Percentiles rank a stretch among this genome's conserved stretches.
Evolutionary conservation across 2,797 vertebrate genomes (phyloP).

Genomic region (Chromis chromis): DNA sequence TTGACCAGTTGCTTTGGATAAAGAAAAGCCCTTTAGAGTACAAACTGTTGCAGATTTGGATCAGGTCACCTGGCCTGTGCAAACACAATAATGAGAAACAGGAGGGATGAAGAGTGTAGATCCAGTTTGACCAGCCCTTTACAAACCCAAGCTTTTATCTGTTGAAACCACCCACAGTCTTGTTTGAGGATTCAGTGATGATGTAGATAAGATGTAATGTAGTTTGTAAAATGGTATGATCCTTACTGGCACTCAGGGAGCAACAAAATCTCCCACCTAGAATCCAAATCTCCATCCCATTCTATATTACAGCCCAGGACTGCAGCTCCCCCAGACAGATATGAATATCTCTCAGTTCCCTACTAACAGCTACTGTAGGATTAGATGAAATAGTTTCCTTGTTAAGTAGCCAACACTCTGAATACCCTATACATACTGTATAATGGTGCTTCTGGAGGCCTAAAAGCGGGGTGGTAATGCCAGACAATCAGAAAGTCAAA

Average conservation of each 20-base stretch:
- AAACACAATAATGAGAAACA: constrained; percentile 41
- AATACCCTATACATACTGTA: constrained; percentile 9
- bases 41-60: constrained; percentile 56
- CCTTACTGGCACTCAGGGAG: constrained; percentile 29
- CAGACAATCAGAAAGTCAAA: constrained; percentile 19
- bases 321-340: constrained; percentile 54
- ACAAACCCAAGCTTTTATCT: constrained; percentile 43
- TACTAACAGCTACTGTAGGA: constrained; percentile 25
- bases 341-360: constrained; percentile 16
- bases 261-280: constrained; percentile 36
- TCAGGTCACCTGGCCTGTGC: constrained; percentile 46
- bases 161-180: constrained; percentile 32
- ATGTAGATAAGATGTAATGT: constrained; percentile 36
- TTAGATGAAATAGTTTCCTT: constrained; percentile 17
- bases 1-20: constrained; percentile 72
- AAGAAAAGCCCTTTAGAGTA: constrained; percentile 39
- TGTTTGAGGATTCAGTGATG: constrained; percentile 41
- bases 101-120: constrained; percentile 26
- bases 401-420: constrained; percentile 15
- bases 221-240: constrained; percentile 34
- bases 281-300: constrained; percentile 32
- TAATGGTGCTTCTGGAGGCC: constrained; percentile 13
- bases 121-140: constrained; percentile 57
- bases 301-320: constrained; percentile 61
- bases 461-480: constrained; percentile 18